phyloP scores from a whole-genome alignment of 2,113 vertebrate species.

The Halichoerus grypus region DNA sequence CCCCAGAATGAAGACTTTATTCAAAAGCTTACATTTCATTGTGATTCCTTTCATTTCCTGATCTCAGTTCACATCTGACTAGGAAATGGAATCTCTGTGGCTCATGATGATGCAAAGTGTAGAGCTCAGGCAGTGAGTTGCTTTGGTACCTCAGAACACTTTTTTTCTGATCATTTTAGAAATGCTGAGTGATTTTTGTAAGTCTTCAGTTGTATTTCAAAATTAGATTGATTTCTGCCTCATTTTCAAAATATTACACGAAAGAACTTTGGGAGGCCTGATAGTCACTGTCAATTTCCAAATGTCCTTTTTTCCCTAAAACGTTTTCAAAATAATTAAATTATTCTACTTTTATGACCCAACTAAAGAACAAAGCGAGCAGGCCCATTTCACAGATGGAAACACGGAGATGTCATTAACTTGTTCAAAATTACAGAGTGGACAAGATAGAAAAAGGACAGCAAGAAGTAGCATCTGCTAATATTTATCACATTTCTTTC shows the following conservation, averaged over 20 bases:
- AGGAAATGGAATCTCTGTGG: neutral
- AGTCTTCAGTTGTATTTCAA: neutral
- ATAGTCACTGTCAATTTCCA: neutral
- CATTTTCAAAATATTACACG: slow-evolving; percentile 45
- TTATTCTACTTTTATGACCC: neutral
- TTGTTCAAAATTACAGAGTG: neutral
- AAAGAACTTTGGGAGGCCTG: neutral
- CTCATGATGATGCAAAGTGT: neutral
- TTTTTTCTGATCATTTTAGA: slow-evolving; percentile 33
- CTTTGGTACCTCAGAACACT: neutral
- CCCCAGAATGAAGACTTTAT: neutral
- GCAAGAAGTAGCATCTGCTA: neutral
- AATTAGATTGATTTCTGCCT: neutral
- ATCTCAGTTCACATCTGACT: neutral
- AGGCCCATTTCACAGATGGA: slow-evolving; percentile 10
- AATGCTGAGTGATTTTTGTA: neutral
- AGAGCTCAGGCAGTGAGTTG: neutral
- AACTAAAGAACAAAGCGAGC: neutral
- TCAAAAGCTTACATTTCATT: neutral
- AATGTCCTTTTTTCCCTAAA: slow-evolving; percentile 18
- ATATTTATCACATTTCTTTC: neutral
- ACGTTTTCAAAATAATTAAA: slow-evolving; percentile 32
- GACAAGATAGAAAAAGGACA: neutral
- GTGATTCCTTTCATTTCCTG: slow-evolving; percentile 19
- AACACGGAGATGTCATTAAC: neutral